Evolutionary conservation across 2,888 invertebrate genomes (phyloP).

Genomic region (Uloborus plumipes): DNA sequence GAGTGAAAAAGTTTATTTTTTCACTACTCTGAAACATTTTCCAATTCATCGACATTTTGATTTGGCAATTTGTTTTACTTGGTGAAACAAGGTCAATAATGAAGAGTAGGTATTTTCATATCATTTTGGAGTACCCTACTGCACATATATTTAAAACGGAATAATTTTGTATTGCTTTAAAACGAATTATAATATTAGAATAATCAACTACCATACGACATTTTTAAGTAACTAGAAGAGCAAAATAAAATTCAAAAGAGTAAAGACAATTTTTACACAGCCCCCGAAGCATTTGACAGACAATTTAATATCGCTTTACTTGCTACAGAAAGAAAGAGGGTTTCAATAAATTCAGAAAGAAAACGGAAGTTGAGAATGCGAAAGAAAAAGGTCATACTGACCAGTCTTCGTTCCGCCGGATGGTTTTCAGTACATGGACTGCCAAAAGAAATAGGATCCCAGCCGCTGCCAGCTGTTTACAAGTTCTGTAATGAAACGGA

Average conservation of each 20-base stretch:
- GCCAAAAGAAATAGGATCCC: conserved; percentile 78
- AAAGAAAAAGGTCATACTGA: conserved; percentile 72
- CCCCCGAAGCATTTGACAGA: background rate
- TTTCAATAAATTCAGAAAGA: conserved; percentile 4
- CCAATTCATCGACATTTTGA: too few species aligned
- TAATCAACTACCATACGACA: background rate
- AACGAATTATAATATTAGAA: background rate
- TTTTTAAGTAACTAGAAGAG: too few species aligned
- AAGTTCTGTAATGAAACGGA: conserved; percentile 62
- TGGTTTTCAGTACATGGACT: conserved; percentile 87
- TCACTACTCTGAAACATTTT: too few species aligned
- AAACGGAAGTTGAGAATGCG: background rate
- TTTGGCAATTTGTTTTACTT: too few species aligned
- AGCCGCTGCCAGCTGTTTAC: conserved; percentile 74
- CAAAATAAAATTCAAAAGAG: too few species aligned
- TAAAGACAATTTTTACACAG: too few species aligned
- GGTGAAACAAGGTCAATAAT: too few species aligned
- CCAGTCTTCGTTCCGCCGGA: conserved; percentile 92
- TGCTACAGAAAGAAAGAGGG: background rate
- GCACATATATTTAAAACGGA: too few species aligned
- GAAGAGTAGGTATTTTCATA: too few species aligned
- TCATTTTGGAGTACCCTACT: too few species aligned
- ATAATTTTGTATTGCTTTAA: background rate
- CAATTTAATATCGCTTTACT: conserved; percentile 5
- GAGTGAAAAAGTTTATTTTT: too few species aligned